Evolutionary conservation across 2,888 invertebrate species (phyloP), one percentile per base, ranked within the genome.

Genomic region (Onchidella celtica): DNA sequence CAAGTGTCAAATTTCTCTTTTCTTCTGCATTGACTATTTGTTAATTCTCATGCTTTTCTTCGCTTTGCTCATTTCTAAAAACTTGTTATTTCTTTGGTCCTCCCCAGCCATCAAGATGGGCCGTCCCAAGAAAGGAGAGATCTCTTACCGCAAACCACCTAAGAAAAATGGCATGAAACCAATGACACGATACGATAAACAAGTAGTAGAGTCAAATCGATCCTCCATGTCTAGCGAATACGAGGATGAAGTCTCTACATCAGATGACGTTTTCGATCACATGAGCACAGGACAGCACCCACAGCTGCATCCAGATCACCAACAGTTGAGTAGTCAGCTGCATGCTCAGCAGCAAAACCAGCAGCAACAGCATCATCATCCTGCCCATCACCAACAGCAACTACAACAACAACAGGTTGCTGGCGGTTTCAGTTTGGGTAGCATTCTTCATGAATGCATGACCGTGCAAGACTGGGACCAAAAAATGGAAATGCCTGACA

Each of bases 21-120:
- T n/a, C n/a, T n/a, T n/a, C n/a, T n/a, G n/a, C n/a, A n/a, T n/a
- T n/a, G n/a, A n/a, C n/a, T n/a, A n/a, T n/a, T n/a, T n/a, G n/a
- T n/a, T n/a, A n/a, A n/a, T n/a, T n/a, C n/a, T n/a, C n/a, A n/a
- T n/a, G n/a, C n/a, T n/a, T n/a, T n/a, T n/a, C n/a, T n/a, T n/a
- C n/a, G n/a, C n/a, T n/a, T n/a, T n/a, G n/a, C n/a, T n/a, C n/a
- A n/a, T n/a, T n/a, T n/a, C n/a, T n/a, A n/a, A n/a, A n/a, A n/a
- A n/a, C n/a, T n/a, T n/a, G n/a, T n/a, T n/a, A n/a, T n/a, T n/a
- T n/a, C n/a, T n/a, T n/a, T n/a, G n/a, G n/a, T n/a, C n/a, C 17
- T 78, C 83, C 84, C 21, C 85, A 90, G 90, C 90, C 36, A 90
- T 90, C 83, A 90, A 90, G 69, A 90, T 90, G 90, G 90, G 90